phyloP scores from a whole-genome alignment of 2,888 invertebrate species.

The Liposcelis brunnea region DNA sequence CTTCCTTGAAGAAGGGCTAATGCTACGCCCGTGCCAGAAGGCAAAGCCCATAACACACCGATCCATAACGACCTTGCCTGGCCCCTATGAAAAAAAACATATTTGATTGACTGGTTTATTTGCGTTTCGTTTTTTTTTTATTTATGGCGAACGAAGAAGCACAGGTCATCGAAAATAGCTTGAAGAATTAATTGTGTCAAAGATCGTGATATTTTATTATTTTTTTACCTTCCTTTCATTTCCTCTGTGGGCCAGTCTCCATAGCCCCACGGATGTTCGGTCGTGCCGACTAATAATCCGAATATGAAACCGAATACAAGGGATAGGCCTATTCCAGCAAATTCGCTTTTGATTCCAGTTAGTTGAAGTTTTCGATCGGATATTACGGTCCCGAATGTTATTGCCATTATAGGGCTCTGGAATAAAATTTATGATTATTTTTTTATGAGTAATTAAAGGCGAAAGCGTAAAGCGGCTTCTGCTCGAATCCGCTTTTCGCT shows the following conservation, averaged over 20 bases:
- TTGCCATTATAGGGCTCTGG: slow-evolving; percentile 69
- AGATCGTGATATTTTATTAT: slow-evolving; percentile 13
- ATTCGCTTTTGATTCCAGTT: slow-evolving; percentile 50
- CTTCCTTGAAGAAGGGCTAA: slow-evolving; percentile 71
- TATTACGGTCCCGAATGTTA: slow-evolving; percentile 67
- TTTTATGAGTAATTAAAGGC: background rate
- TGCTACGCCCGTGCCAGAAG: slow-evolving; percentile 65
- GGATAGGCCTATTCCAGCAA: slow-evolving; percentile 55
- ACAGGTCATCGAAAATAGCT: background rate
- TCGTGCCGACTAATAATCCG: slow-evolving; percentile 53
- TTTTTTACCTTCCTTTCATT: slow-evolving; percentile 50
- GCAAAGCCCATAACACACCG: slow-evolving; percentile 56
- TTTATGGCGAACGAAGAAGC: background rate
- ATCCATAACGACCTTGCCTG: slow-evolving; percentile 56
- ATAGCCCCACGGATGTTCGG: slow-evolving; percentile 58
- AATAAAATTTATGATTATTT: slow-evolving; percentile 6
- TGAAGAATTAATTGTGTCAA: slow-evolving; percentile 2
- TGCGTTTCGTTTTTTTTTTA: slow-evolving; percentile 7
- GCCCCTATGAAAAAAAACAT: slow-evolving; percentile 32
- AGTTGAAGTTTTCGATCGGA: slow-evolving; percentile 49
- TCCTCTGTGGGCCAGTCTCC: slow-evolving; percentile 63
- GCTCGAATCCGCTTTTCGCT: too few species aligned
- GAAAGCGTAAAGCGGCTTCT: background rate
- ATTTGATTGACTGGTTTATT: background rate
- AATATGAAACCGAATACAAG: slow-evolving; percentile 62